Base-by-base conservation (phyloP, 2,797 vertebrate genomes). In the Takifugu ocellatus region DNA sequence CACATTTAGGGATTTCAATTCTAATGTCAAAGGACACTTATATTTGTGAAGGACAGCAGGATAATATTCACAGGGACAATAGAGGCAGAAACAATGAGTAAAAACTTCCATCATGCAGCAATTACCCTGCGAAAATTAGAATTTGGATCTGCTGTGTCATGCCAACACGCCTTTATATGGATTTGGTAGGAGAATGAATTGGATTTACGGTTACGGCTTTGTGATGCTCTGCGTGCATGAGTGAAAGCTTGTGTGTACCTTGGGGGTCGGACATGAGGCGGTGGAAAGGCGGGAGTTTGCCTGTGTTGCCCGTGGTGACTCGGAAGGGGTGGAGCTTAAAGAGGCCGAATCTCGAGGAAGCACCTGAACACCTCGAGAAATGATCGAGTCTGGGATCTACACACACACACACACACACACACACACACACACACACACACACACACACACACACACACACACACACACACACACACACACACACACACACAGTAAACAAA, bases 291-390 rank as follows among this genome's bases (percentile, higher is more conserved):
- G 95, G 87, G 95, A 98, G 7, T 86, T 88, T 9, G 88, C 88
- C 76, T 95, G 94, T 84, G 96, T 96, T 78, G 95, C 95, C 83
- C 94, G 93, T 51, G 95, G 95, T 47, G 95, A 98, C 90, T 98
- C 95, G 42, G 95, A 98, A 74, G 95, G 95, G 80, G 95, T 98
- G 86, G 95, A 97, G 89, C 96, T 98, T 84, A 98, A 93, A 82
- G 96, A 98, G 68, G 95, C 95, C 25, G 95, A 97, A 80, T 98
- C 96, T 86, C 95, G 93, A 87, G 96, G 96, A 81, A 98, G 94
- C 88, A 97, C 95, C 92, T 98, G 96, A 91, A 98, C 94, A 52
- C 96, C 96, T 91, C 95, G 94, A 88, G 96, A 98, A 81, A 97
- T 96, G 83, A 98, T 97, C 74, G 95, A 96, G 84, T 98, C 95